A percentile compares a stretch with the other conserved stretches of the same genome.
Conservation (phyloP, 2,113 vertebrate genomes). For the Actinemys pallida region DNA sequence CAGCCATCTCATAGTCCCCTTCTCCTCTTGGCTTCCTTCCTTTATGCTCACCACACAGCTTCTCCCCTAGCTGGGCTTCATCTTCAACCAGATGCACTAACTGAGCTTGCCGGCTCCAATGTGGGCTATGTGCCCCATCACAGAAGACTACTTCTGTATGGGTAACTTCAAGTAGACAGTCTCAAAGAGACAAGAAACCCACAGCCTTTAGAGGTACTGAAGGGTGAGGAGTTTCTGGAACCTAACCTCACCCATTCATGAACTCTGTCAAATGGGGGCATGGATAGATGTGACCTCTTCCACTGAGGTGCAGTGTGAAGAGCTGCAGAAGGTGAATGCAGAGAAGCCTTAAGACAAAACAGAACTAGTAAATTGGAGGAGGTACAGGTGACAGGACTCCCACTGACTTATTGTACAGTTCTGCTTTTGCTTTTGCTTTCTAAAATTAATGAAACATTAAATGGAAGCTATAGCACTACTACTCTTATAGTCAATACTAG, state of each 20-base stretch:
- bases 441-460: neutral
- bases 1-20: neutral
- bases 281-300: neutral
- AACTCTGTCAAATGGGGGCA: fast-evolving
- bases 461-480: neutral
- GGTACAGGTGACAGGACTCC: neutral
- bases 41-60: neutral
- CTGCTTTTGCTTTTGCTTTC: too few species aligned
- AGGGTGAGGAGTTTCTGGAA: neutral
- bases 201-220: neutral
- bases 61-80: neutral
- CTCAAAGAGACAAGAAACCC: neutral
- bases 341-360: neutral
- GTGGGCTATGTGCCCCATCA: neutral
- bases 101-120: neutral
- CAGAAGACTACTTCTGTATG: neutral
- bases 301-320: neutral
- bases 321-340: fast-evolving
- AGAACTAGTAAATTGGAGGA: neutral
- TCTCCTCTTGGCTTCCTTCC: too few species aligned
- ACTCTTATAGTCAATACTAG: neutral
- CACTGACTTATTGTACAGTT: fast-evolving
- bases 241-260: fast-evolving
- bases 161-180: neutral
- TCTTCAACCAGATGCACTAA: neutral